Evolutionary conservation across 1,140 invertebrate species (phyloP), one percentile per base, ranked within the genome.

Genomic region (Fragariocoptes setiger): DNA sequence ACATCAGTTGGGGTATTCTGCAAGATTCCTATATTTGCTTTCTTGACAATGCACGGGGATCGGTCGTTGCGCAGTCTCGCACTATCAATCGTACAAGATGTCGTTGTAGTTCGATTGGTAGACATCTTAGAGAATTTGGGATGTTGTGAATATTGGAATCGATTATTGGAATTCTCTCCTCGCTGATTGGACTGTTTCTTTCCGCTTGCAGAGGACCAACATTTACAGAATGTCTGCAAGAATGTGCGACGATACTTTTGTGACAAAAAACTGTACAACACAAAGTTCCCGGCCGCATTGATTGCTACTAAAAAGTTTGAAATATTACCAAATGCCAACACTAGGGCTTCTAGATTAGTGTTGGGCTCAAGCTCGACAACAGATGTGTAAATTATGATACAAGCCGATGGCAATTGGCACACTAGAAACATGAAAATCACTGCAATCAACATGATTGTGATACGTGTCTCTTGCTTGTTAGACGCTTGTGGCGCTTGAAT

Each of bases 211-310:
- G n/a, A n/a, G n/a, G n/a, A n/a, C n/a, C n/a, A n/a, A 42, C 60
- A 63, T n/a, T 56, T 56, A 25, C 65, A 67, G 50, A 75, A 68
- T 2, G 74, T 59, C 21, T 62, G 53, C 35, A 66, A 57, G 45
- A 77, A 69, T 3, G 72, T 76, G 43, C 65, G 65, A 19, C 74
- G 60, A 57, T 75, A 77, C 48, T 71, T 71, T 51, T 71, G 69
- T 46, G 71, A 73, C 48, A 77, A 64, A 19, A 69, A 67, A 44
- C 72, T 75, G 54, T 77, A 77, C 22, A 77, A 56, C 38, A 77
- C 59, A 55, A 77, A 76, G 57, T 76, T 76, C 2, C 61, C 63
- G 1, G 61, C 58, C 2, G 74, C 68, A 56, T 76, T 76, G 22
- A 75, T 56, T 21, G 67, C 64, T 4, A 70, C 60, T 16, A 77